Percentiles rank a stretch among this genome's conserved stretches.
Conservation (phyloP, 2,888 invertebrate genomes). For the Ellobium chinense region DNA sequence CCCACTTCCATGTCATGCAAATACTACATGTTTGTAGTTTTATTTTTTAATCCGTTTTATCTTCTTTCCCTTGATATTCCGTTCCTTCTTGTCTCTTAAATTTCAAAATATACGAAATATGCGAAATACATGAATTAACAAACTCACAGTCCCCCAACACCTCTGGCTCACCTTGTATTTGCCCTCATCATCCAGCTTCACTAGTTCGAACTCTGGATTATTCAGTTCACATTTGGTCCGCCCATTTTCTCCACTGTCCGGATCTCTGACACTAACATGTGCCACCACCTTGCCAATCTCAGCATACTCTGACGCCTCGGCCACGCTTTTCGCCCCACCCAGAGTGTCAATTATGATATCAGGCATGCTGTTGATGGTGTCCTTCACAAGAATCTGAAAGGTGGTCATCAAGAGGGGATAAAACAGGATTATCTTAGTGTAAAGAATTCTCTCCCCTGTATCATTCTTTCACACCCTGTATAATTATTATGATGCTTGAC, state of each 20-base stretch:
- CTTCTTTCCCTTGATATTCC: too few relatives aligned
- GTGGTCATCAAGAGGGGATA: background rate
- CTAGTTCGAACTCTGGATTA: conserved; percentile 42
- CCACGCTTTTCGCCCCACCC: conserved; percentile 19
- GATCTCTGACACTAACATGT: conserved; percentile 89
- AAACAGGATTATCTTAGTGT: too few relatives aligned
- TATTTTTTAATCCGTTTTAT: too few relatives aligned
- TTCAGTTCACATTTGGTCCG: conserved; percentile 41
- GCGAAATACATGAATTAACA: too few relatives aligned
- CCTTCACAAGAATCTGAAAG: conserved; percentile 43
- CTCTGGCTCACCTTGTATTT: conserved; percentile 49
- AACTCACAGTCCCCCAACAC: too few relatives aligned
- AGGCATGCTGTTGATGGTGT: conserved; percentile 51
- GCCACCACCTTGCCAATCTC: conserved; percentile 94
- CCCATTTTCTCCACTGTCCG: conserved; percentile 69
- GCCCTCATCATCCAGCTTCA: conserved; percentile 31
- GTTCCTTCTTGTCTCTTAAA: too few relatives aligned
- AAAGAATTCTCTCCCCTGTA: too few relatives aligned
- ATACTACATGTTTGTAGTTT: too few relatives aligned
- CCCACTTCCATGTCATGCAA: too few relatives aligned
- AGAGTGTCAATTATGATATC: conserved; percentile 49
- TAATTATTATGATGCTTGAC: too few relatives aligned
- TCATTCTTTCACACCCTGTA: too few relatives aligned
- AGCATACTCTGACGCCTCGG: conserved; percentile 82
- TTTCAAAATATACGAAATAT: too few relatives aligned